These are phyloP conservation scores for Lipophrys pholis DNA, from an alignment of 2,113 vertebrate species.

Conservation along the genomic window DNA sequence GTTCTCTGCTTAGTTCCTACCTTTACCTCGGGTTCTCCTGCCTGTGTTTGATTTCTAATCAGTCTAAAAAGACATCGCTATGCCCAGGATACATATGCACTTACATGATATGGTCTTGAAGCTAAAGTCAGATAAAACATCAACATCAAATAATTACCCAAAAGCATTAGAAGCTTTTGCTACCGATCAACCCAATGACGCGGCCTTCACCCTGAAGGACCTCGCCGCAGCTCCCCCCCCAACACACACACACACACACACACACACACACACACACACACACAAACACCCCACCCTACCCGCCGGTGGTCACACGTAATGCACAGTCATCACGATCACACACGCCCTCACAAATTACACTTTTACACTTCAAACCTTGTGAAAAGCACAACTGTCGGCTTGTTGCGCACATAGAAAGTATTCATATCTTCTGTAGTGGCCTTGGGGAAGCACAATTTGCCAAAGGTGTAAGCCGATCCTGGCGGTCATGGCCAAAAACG, in stretches of 20 bases:
- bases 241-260: not conserved
- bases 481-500: conserved; percentile 63
- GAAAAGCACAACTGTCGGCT: conserved; percentile 51
- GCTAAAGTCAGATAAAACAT: not conserved
- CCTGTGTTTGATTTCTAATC: conserved; percentile 5
- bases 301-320: conserved; percentile 11
- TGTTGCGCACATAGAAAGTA: conserved; percentile 69
- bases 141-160: conserved; percentile 10
- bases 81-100: not conserved
- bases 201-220: conserved; percentile 28
- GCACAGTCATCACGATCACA: conserved; percentile 27
- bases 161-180: conserved; percentile 20
- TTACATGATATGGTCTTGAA: not conserved
- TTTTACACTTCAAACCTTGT: conserved; percentile 49
- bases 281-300: not conserved
- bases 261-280: conserved; percentile 1
- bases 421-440: conserved; percentile 62
- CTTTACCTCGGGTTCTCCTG: not conserved
- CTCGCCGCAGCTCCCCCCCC: conserved; percentile 14
- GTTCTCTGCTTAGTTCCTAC: no score
- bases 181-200: conserved; percentile 1
- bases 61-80: conserved; percentile 23
- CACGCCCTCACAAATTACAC: conserved; percentile 44
- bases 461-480: conserved; percentile 67
- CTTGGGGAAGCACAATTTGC: conserved; percentile 71